Percentiles rank a stretch among this genome's conserved stretches.
Conservation (phyloP, 2,888 invertebrate genomes). For the Eilema griseolum region DNA sequence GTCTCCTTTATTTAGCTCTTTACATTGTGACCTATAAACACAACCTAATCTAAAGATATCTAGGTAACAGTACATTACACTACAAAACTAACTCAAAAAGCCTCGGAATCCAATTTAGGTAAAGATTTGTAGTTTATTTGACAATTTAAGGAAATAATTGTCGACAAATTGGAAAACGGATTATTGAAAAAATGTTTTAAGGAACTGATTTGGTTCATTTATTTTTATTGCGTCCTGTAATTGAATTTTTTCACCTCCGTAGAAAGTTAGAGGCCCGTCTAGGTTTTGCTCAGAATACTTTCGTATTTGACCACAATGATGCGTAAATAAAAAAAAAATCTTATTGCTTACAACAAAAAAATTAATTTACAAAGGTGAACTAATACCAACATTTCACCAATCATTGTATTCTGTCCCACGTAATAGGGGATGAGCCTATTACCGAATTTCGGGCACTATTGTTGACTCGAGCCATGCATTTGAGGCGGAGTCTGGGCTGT, state of each 20-base stretch:
- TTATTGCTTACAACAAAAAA: too few relatives aligned
- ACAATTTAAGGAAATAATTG: background rate
- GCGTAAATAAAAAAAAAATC: too few relatives aligned
- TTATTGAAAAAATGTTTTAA: constrained; percentile 3
- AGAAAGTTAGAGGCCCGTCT: background rate
- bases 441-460: too few relatives aligned
- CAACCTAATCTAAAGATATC: background rate
- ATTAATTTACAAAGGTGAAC: too few relatives aligned
- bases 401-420: too few relatives aligned
- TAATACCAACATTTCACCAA: too few relatives aligned
- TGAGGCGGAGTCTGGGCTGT: too few relatives aligned
- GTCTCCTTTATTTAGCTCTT: background rate
- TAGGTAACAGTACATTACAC: background rate
- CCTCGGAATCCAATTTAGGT: background rate
- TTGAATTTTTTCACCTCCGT: background rate
- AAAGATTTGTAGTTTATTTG: background rate
- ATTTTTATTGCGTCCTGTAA: background rate
- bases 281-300: background rate
- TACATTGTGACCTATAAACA: background rate
- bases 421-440: too few relatives aligned
- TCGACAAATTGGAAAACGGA: constrained; percentile 8
- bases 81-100: background rate
- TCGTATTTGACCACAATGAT: background rate
- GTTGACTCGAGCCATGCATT: too few relatives aligned
- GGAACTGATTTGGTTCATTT: background rate